phyloP scores from a whole-genome alignment of 1,140 invertebrate species.

The Drosophila pruinosa region DNA sequence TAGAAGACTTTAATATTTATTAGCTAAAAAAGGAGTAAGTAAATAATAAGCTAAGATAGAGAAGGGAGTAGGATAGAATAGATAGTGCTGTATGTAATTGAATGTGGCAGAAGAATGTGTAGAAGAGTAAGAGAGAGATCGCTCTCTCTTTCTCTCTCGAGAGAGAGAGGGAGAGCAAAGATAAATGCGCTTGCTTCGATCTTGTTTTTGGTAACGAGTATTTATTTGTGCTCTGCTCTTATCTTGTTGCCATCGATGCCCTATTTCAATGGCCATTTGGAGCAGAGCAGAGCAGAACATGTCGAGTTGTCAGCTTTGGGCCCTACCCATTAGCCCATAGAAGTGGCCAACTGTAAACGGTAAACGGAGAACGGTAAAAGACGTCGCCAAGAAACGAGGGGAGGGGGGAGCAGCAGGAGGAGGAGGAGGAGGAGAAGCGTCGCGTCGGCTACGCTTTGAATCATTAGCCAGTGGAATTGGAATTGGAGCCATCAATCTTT shows the following conservation, averaged over 20 bases:
- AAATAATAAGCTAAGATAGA: no score
- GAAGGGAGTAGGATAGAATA: no score
- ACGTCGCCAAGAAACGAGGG: background rate
- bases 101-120: no score
- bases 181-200: background rate
- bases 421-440: background rate
- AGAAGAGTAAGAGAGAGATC: no score
- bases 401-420: background rate
- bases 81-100: no score
- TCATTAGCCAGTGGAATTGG: conserved; percentile 49
- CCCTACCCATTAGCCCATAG: conserved; percentile 5
- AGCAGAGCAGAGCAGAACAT: background rate
- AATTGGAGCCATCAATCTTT: conserved; percentile 61
- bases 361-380: background rate
- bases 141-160: no score
- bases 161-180: no score
- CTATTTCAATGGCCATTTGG: background rate
- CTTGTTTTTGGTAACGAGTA: background rate
- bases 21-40: no score
- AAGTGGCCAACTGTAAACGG: conserved; percentile 1
- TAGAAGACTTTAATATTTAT: no score
- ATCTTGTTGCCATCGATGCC: background rate
- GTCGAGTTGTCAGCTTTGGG: background rate
- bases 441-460: conserved; percentile 47
- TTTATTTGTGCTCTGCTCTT: background rate